Evolutionary conservation across 2,797 vertebrate genomes (phyloP), one percentile per base, ranked within the genome.

Genomic region (Acipenser transmontanus): DNA sequence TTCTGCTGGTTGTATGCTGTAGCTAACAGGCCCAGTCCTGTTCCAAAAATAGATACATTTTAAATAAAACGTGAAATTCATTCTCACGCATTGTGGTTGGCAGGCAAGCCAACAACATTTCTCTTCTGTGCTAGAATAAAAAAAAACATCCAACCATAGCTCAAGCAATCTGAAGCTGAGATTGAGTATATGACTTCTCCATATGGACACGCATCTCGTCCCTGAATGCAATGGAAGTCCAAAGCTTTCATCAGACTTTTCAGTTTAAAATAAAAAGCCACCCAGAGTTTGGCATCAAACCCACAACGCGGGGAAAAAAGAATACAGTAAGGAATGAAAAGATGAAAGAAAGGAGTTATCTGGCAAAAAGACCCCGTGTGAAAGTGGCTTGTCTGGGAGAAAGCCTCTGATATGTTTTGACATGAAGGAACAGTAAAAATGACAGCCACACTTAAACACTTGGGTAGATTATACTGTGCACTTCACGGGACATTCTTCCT

Each of bases 331-430:
- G 51, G 47, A 2, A 6, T 49, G 50, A 64, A 34, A 51, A 49
- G 63, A 63, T 9, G 49, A 17, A 9, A 50, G 62, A 6, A 14
- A 50, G 47, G 13, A 14, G 50, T 50, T 2, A 14, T 13, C 6
- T 20, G 48, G 34, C 10, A 1, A 47, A 20, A 7, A 7, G n/a
- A 59, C 8, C 34, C 4, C 13, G 9, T 47, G 6, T n/a, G 6
- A 14, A 8, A 8, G 14, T n/a, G 34, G 62, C 6, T 9, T 1
- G n/a, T 48, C 60, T 10, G 12, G 56, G 56, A 81, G 74, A 71
- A 84, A 79, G 77, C 76, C 85, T 82, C 77, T 87, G 85, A 90
- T 85, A 82, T 89, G 86, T 88, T 89, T 89, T 89, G 88, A 89
- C 86, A 88, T 76, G 75, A 81, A 75, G 62, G 78, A 85, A 85